Percentiles rank a stretch among this genome's conserved stretches.
These are phyloP conservation scores for Origma solitaria DNA, from an alignment of 2,113 vertebrate genomes.

Conservation along the genomic window DNA sequence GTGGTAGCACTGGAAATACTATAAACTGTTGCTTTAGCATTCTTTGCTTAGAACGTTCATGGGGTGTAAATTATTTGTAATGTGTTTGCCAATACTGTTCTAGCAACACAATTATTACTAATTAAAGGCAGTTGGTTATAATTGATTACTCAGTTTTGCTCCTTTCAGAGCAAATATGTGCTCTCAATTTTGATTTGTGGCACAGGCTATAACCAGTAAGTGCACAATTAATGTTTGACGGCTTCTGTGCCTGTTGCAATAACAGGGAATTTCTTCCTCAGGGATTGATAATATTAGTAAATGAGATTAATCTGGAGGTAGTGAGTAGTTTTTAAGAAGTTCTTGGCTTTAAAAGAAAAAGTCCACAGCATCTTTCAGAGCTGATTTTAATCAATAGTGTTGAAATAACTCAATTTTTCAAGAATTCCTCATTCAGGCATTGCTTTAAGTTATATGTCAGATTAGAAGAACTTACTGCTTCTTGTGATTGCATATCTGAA, in stretches of 20 bases:
- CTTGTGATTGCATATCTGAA: background rate
- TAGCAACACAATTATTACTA: background rate
- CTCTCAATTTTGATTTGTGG: background rate
- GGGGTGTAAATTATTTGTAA: background rate
- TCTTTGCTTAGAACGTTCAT: background rate
- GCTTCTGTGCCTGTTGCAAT: background rate
- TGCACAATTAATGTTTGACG: background rate
- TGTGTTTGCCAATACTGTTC: background rate
- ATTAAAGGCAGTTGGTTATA: background rate
- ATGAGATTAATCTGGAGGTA: background rate
- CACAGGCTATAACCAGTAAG: background rate
- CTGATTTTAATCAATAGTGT: background rate
- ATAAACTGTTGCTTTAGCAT: background rate
- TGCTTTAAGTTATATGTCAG: background rate
- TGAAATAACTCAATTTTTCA: background rate
- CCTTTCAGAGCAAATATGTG: background rate
- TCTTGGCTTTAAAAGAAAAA: background rate
- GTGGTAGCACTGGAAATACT: background rate
- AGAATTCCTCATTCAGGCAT: background rate
- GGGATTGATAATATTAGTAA: background rate
- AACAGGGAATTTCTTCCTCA: background rate
- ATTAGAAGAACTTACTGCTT: background rate
- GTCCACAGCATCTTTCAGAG: background rate
- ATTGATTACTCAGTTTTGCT: background rate
- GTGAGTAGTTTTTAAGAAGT: background rate